Conservation (phyloP, 2,113 vertebrate genomes). For the Paratilapia polleni region DNA sequence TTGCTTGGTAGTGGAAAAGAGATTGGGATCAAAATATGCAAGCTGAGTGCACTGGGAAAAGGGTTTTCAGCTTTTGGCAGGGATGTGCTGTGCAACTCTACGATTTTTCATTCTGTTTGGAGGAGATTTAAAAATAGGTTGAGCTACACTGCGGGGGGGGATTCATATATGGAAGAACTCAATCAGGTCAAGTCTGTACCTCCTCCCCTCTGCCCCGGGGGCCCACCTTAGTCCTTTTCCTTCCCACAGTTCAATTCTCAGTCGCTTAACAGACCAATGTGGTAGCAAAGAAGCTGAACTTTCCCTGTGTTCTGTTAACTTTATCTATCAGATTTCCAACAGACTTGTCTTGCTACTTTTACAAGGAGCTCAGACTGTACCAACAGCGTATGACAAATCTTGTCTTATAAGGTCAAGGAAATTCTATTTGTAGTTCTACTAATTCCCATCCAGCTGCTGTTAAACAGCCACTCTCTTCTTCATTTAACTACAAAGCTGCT, state of each 20-base stretch:
- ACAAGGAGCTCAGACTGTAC: constrained; percentile 12
- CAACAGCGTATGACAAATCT: constrained; percentile 23
- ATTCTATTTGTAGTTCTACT: constrained; percentile 18
- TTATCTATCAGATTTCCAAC: constrained; percentile 9
- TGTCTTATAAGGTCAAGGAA: constrained; percentile 44
- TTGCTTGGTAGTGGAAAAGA: neutral
- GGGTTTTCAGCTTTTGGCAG: constrained; percentile 25
- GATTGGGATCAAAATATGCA: constrained; percentile 12
- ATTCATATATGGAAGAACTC: constrained; percentile 50
- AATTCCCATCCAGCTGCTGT: neutral
- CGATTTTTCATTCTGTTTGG: constrained; percentile 54
- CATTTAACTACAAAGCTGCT: neutral
- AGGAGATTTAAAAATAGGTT: constrained; percentile 57
- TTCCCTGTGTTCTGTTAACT: neutral
- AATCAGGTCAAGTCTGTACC: constrained; percentile 52
- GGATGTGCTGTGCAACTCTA: constrained; percentile 23
- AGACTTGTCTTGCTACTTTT: constrained; percentile 13
- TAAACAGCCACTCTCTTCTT: constrained; percentile 3
- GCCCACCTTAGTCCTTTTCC: constrained; percentile 27
- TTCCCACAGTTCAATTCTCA: constrained; percentile 27
- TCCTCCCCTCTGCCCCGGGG: constrained; percentile 30
- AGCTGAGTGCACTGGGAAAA: neutral
- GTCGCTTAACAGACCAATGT: constrained; percentile 5
- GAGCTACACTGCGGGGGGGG: constrained; percentile 19
- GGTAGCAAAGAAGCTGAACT: neutral